phyloP scores from a whole-genome alignment of 2,797 vertebrate genomes.

The Lerista edwardsae region DNA sequence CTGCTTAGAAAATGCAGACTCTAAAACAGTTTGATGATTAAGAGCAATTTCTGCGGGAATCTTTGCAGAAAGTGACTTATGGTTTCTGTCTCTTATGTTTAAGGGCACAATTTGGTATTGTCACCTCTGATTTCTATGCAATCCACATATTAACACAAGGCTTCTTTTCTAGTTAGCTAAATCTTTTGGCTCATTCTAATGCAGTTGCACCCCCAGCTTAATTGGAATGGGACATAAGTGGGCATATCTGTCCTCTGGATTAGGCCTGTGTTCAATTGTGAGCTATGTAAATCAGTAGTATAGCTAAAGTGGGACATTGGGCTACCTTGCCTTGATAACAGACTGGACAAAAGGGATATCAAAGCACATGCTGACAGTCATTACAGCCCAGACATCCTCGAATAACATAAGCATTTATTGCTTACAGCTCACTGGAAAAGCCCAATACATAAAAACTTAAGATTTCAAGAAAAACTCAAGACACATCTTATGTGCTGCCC shows the following conservation, averaged over 20 bases:
- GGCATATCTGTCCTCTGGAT: background rate
- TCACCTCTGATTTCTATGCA: constrained; percentile 1
- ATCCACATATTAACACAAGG: background rate
- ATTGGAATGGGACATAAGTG: background rate
- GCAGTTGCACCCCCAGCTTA: background rate
- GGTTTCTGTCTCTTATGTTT: background rate
- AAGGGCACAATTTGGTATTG: constrained; percentile 9
- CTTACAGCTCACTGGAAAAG: too few species aligned
- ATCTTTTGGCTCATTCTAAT: background rate
- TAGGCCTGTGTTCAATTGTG: background rate
- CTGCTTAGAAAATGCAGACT: background rate
- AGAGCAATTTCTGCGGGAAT: background rate
- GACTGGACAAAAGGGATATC: background rate
- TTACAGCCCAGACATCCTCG: background rate
- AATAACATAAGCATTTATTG: too few species aligned
- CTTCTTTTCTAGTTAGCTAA: background rate
- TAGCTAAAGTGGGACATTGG: background rate
- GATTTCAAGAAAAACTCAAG: too few species aligned
- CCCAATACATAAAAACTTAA: too few species aligned
- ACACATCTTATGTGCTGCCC: too few species aligned
- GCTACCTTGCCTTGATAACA: background rate
- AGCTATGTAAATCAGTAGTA: background rate
- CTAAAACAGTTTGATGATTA: constrained; percentile 13
- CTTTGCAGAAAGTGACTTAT: constrained; percentile 10
- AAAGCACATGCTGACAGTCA: background rate